Conservation (phyloP, 2,797 vertebrate species). For the Paguma larvata region DNA sequence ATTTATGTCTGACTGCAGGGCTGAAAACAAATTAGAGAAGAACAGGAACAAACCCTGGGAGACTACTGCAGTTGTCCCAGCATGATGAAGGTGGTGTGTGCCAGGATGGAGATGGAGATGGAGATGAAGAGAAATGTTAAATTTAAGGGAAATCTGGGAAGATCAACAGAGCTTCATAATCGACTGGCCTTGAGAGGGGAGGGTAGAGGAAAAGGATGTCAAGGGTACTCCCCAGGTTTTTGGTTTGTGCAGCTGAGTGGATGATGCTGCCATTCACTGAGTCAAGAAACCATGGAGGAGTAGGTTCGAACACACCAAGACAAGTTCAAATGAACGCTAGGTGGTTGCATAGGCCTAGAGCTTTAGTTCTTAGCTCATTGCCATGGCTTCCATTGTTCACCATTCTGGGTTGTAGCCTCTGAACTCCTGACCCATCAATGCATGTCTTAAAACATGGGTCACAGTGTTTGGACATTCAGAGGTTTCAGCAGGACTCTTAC, state of each 20-base stretch:
- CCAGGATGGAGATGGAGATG: rapidly evolving
- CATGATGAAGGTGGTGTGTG: not conserved
- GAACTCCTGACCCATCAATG: not conserved
- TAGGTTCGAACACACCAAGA: not conserved
- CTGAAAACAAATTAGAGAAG: not conserved
- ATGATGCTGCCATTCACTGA: not conserved
- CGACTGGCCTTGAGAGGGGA: not conserved
- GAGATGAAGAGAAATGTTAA: not conserved
- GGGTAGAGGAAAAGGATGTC: not conserved
- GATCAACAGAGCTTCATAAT: not conserved
- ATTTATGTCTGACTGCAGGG: not conserved
- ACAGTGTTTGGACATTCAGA: not conserved
- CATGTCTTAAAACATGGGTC: not conserved
- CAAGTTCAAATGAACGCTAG: not conserved
- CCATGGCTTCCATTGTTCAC: not conserved
- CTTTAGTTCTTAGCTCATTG: not conserved
- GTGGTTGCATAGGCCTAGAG: not conserved
- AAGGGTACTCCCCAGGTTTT: not conserved
- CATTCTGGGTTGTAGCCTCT: conserved; percentile 2
- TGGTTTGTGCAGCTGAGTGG: not conserved
- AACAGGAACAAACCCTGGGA: not conserved
- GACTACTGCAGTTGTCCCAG: not conserved
- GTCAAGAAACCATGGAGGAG: not conserved
- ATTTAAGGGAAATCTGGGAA: not conserved
- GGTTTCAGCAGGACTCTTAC: not conserved